Evolutionary conservation across 2,888 invertebrate genomes (phyloP).

Genomic region (Diogma glabrata): DNA sequence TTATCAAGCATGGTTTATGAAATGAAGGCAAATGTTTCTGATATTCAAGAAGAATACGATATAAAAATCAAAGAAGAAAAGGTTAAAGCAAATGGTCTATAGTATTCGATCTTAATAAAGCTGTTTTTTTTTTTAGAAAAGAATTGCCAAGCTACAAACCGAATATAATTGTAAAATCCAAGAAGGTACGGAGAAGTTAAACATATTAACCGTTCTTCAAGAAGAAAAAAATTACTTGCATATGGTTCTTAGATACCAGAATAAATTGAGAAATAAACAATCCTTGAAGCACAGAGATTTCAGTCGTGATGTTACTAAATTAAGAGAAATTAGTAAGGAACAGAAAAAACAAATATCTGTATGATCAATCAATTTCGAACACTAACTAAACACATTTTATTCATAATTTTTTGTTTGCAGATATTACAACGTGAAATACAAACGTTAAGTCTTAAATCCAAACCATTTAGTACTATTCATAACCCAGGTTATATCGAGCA

Average conservation of each 20-base stretch:
- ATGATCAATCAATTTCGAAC: too few relatives aligned
- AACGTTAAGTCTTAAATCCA: constrained; percentile 30
- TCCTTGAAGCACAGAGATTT: constrained; percentile 6
- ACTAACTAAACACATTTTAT: too few relatives aligned
- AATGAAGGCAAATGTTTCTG: constrained; percentile 39
- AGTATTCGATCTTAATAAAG: too few relatives aligned
- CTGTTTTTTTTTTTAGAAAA: constrained; percentile 29
- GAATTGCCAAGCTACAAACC: constrained; percentile 30
- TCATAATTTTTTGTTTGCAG: too few relatives aligned
- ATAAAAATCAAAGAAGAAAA: constrained; percentile 35
- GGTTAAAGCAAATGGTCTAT: too few relatives aligned
- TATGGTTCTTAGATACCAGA: constrained; percentile 34
- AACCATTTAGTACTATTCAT: constrained; percentile 25
- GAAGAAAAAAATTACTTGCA: constrained; percentile 41
- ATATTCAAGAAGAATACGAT: constrained; percentile 37
- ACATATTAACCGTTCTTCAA: constrained; percentile 42
- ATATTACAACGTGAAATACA: constrained; percentile 32
- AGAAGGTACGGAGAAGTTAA: constrained; percentile 43
- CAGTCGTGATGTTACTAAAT: constrained; percentile 27
- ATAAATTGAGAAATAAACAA: constrained; percentile 15
- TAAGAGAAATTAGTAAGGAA: constrained; percentile 30
- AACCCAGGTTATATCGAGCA: constrained; percentile 12
- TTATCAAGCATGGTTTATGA: constrained; percentile 43
- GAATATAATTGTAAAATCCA: constrained; percentile 37
- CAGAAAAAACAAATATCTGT: constrained; percentile 42